Evolutionary conservation across 2,888 invertebrate species (phyloP), one percentile per base, ranked within the genome.

Genomic region (Teleogryllus oceanicus): DNA sequence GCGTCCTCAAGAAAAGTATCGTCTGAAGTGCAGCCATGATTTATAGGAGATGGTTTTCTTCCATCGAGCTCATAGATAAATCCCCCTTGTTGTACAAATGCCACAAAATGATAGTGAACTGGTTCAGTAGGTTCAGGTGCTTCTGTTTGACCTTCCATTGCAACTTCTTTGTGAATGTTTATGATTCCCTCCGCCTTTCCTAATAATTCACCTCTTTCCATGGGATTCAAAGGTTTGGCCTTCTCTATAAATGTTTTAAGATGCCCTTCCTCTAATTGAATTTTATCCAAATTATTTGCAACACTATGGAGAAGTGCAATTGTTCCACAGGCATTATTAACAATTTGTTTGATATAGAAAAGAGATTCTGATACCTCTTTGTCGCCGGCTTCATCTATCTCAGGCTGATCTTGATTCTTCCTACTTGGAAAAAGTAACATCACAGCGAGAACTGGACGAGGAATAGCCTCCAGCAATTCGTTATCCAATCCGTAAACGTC

Each of bases 261-360:
- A 62, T 91, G 89, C 2, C 95, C 95, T 84, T 93, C 92, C 51
- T 90, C 88, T 12, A 96, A 86, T 75, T 90, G 85, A 82, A 96
- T 92, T 80, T 93, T 94, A 83, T 95, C 93, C 77, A 89, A 88
- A 86, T 96, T 97, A 87, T 99, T 99, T 49, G 95, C 97, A 83
- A 99, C 90, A 83, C 96, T 92, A 86, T 99, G 99, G 81, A 99
- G 93, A 74, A 99, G 89, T 18, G 98, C 98, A 83, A 99, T 92
- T 10, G 98, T 98, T 62, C 99, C 99, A 88, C 99, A 99, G 50
- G 99, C 98, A 88, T 99, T 99, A 81, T 94, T 93, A 78, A 98
- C 93, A 80, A 92, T 92, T 87, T 98, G 97, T 85, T 95, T 95
- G 91, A 98, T 92, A 86, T 94, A 96, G 87, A 94, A 98, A 78